Evolutionary conservation across 53 echinoderm and acorn worm genomes (phyloP).

Genomic region (Temnopleurus reevesii): DNA sequence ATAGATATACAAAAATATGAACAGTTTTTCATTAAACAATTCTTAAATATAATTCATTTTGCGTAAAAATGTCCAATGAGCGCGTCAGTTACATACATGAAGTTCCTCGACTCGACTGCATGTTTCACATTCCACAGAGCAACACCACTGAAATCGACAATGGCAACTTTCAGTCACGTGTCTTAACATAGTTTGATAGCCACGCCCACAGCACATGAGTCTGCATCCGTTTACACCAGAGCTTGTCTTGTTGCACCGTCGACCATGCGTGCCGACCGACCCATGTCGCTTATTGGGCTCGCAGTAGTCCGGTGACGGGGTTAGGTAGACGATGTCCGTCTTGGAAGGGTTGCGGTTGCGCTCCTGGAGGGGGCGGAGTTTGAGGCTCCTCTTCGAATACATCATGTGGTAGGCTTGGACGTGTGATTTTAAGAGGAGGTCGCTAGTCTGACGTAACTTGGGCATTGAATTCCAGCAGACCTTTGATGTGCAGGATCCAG

Average conservation of each 20-base stretch:
- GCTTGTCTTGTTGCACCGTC: conserved; percentile 94
- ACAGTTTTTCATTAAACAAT: conserved; percentile 22
- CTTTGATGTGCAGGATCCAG: conserved; percentile 92
- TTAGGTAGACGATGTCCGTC: conserved; percentile 87
- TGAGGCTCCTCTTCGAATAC: conserved; percentile 70
- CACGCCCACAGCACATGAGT: conserved; percentile 92
- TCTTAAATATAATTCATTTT: conserved; percentile 45
- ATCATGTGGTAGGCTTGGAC: conserved; percentile 66
- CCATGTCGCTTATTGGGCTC: conserved; percentile 88
- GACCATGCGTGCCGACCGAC: conserved; percentile 91
- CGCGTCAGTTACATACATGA: conserved; percentile 85
- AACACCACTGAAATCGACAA: conserved; percentile 97
- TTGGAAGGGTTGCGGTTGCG: conserved; percentile 61
- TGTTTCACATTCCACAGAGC: conserved; percentile 93
- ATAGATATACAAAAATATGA: conserved; percentile 34
- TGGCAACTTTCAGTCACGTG: conserved; percentile 84
- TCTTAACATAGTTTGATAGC: conserved; percentile 91
- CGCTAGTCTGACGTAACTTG: conserved; percentile 72
- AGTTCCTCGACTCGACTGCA: conserved; percentile 75
- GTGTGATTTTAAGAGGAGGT: conserved; percentile 65
- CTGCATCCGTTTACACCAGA: conserved; percentile 73
- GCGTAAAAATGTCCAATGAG: not conserved
- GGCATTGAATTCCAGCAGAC: conserved; percentile 99
- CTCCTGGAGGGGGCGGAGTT: conserved; percentile 71
- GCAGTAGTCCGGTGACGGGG: conserved; percentile 87